Evolutionary conservation across 2,113 vertebrate genomes (phyloP).

Genomic region (Grantiella picta): DNA sequence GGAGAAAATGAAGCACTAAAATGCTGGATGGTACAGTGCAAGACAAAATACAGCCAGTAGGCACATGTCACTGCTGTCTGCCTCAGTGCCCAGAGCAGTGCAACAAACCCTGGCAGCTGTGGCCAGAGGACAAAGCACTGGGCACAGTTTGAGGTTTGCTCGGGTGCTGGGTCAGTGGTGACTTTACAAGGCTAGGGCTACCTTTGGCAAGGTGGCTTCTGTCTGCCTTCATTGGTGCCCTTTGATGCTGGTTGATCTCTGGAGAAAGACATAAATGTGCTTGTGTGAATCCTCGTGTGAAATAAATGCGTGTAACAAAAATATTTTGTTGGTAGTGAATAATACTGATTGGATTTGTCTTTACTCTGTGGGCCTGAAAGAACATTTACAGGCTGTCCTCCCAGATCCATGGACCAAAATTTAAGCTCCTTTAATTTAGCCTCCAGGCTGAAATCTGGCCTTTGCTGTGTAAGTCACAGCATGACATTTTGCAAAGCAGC

Average conservation of each 20-base stretch:
- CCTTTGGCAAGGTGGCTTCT: not conserved
- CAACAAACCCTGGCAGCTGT: not conserved
- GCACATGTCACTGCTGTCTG: not conserved
- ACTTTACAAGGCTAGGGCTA: not conserved
- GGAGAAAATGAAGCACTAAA: not conserved
- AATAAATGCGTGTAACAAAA: not conserved
- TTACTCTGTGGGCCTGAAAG: not conserved
- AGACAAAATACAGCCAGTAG: not conserved
- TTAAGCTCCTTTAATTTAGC: not conserved
- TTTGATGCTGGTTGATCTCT: not conserved
- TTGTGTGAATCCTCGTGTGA: not conserved
- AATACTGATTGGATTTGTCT: not conserved
- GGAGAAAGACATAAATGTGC: not conserved
- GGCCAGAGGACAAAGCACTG: not conserved
- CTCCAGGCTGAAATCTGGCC: not conserved
- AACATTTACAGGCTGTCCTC: not conserved
- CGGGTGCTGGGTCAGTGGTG: not conserved
- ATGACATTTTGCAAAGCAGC: slow-evolving; percentile 7
- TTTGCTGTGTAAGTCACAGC: slow-evolving; percentile 4
- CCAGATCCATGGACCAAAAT: not conserved
- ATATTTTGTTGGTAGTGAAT: not conserved
- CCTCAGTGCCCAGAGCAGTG: accelerated
- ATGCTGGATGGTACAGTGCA: not conserved
- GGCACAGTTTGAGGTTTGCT: not conserved
- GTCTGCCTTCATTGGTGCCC: not conserved